Base-by-base conservation (phyloP, 2,888 invertebrate genomes). In the Heliothis peltigera region DNA sequence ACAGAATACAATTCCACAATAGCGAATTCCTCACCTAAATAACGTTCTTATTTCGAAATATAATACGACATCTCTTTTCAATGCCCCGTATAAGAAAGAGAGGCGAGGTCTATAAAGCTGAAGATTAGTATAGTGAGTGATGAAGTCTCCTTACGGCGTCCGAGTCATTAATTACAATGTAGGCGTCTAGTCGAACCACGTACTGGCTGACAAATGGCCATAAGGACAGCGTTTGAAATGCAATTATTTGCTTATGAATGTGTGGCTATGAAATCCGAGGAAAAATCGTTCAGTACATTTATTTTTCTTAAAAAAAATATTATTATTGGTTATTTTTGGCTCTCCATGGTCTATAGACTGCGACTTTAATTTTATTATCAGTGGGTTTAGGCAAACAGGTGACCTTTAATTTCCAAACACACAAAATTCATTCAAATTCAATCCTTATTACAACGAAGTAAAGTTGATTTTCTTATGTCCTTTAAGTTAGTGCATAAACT, bases 121-220 rank as follows among this genome's bases (percentile, higher is more conserved):
- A 32, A 39, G 39, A 39, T 39, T 39, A 39, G 39, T 32, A 12
- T 12, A 32, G 32, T 32, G 32, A 32, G 32, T 32, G 32, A 32
- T 32, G 32, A 10, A 32, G 32, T 32, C 32, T 32, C 8, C 32
- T 64, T 65, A 43, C 43, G 46, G 63, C 62, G 71, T 78, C 73
- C 68, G 51, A 49, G 77, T 66, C 84, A 83, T 85, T 85, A 85
- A 84, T 85, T 82, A 83, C 70, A 57, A 68, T 63, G 61, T 70
- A 60, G 63, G 65, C 60, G 59, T 72, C 53, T 61, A 83, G 75
- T 76, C 84, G 54, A 53, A 75, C 76, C 86, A 86, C 85, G 86
- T 79, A 61, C 43, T 21, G 59, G 46, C 76, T 86, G 86, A 85
- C 83, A 82, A 84, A 85, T 84, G 85, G 77, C 80, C 80, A 75